phyloP scores from a whole-genome alignment of 2,888 invertebrate genomes.

The Lithophane leautieri region DNA sequence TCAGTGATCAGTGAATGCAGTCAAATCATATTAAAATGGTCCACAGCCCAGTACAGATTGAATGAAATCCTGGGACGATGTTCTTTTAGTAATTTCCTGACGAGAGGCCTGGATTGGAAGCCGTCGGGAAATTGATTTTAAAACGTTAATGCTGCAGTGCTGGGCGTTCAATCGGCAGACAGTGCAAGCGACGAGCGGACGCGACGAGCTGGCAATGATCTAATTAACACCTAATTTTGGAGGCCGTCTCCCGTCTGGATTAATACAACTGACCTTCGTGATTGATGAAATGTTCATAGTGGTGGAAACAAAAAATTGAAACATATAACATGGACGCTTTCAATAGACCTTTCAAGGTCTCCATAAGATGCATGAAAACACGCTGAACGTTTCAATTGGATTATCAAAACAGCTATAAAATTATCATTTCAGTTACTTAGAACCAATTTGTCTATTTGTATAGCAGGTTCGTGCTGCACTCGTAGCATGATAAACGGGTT shows the following conservation, averaged over 20 bases:
- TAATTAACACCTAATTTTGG: slow-evolving; percentile 51
- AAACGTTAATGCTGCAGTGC: slow-evolving; percentile 67
- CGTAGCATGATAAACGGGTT: no score
- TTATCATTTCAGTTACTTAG: not conserved
- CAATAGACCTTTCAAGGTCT: not conserved
- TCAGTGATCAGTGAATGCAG: not conserved
- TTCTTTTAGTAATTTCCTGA: slow-evolving; percentile 58
- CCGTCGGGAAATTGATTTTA: slow-evolving; percentile 73
- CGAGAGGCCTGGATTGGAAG: slow-evolving; percentile 45
- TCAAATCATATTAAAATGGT: slow-evolving; percentile 2
- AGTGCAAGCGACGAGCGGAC: slow-evolving; percentile 39
- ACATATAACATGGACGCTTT: not conserved
- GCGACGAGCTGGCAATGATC: slow-evolving; percentile 54
- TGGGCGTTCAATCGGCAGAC: slow-evolving; percentile 28
- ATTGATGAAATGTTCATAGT: slow-evolving; percentile 31
- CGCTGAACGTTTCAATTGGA: not conserved
- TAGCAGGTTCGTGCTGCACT: not conserved
- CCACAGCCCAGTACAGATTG: slow-evolving; percentile 5
- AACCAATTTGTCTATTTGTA: not conserved
- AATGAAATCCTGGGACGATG: slow-evolving; percentile 31
- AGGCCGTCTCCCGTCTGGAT: slow-evolving; percentile 36
- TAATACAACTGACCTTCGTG: slow-evolving; percentile 43
- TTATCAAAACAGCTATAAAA: not conserved
- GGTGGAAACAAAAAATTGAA: slow-evolving; percentile 2
- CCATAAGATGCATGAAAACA: not conserved